Conservation (phyloP, 2,888 invertebrate species). For the Nomada flava region DNA sequence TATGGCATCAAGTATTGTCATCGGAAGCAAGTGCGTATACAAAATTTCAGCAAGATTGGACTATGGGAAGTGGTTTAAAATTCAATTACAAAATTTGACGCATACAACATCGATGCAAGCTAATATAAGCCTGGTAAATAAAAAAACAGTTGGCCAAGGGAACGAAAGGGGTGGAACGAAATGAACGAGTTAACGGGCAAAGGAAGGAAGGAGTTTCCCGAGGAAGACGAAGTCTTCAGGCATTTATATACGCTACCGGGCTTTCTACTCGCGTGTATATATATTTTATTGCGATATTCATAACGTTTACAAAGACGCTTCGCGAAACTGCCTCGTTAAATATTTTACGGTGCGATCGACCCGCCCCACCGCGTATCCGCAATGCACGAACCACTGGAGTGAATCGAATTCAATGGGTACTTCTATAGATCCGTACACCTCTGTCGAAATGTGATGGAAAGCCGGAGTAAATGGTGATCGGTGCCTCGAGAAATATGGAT, state of each 20-base stretch:
- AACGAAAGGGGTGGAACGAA: conserved; percentile 26
- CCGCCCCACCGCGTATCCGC: conserved; percentile 59
- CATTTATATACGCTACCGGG: conserved; percentile 65
- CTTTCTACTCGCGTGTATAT: conserved; percentile 47
- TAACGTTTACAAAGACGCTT: conserved; percentile 80
- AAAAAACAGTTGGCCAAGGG: conserved; percentile 6
- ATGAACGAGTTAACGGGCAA: conserved; percentile 39
- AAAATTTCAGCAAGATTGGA: too few relatives aligned
- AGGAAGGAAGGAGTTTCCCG: conserved; percentile 50
- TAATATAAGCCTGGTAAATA: too few relatives aligned
- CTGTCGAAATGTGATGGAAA: conserved; percentile 55
- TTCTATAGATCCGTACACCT: conserved; percentile 52
- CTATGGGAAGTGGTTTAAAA: too few relatives aligned
- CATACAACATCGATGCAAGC: too few relatives aligned
- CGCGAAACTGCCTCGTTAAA: conserved; percentile 81
- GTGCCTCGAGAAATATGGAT: conserved; percentile 47
- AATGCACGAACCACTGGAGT: conserved; percentile 54
- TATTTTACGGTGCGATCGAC: conserved; percentile 78
- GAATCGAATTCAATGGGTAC: conserved; percentile 67
- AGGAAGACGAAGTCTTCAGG: conserved; percentile 53
- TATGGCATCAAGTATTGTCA: too few relatives aligned
- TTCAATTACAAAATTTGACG: too few relatives aligned
- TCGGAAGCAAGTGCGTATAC: too few relatives aligned
- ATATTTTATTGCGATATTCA: conserved; percentile 82
- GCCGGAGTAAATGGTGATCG: conserved; percentile 44